These are phyloP conservation scores for Stomatorhinus ivindoensis DNA, from an alignment of 2,113 vertebrate genomes.

Conservation along the genomic window DNA sequence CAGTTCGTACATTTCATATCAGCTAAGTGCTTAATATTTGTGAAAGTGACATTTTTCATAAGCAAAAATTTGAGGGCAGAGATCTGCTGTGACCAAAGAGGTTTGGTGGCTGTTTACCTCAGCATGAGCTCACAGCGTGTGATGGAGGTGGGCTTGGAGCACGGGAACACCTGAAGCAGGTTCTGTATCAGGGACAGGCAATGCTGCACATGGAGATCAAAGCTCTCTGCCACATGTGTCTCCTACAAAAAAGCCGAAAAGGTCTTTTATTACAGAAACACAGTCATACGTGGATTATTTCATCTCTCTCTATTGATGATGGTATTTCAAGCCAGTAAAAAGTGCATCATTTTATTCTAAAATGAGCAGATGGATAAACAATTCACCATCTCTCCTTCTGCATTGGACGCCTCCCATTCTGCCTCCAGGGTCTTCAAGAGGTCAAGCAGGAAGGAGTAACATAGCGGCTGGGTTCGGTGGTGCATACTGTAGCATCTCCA, in stretches of 20 bases:
- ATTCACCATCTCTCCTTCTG: constrained; percentile 70
- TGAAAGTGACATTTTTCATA: background rate
- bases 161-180: constrained; percentile 74
- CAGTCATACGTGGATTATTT: background rate
- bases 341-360: background rate
- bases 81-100: background rate
- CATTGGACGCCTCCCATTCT: constrained; percentile 64
- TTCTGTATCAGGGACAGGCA: constrained; percentile 72
- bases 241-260: constrained; percentile 57
- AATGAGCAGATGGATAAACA: background rate
- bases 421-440: constrained; percentile 71
- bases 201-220: constrained; percentile 74
- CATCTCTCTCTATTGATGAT: background rate
- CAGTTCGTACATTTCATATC: background rate
- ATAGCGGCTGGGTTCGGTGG: constrained; percentile 68
- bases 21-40: background rate
- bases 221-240: constrained; percentile 72
- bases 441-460: constrained; percentile 73
- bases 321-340: background rate
- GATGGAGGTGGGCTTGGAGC: constrained; percentile 65
- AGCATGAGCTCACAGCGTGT: constrained; percentile 76
- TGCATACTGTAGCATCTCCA: constrained; percentile 83
- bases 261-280: constrained; percentile 18
- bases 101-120: constrained; percentile 59
- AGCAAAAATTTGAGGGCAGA: background rate